Base-by-base conservation (phyloP, 2,113 vertebrate genomes). In the Xiphophorus hellerii region DNA sequence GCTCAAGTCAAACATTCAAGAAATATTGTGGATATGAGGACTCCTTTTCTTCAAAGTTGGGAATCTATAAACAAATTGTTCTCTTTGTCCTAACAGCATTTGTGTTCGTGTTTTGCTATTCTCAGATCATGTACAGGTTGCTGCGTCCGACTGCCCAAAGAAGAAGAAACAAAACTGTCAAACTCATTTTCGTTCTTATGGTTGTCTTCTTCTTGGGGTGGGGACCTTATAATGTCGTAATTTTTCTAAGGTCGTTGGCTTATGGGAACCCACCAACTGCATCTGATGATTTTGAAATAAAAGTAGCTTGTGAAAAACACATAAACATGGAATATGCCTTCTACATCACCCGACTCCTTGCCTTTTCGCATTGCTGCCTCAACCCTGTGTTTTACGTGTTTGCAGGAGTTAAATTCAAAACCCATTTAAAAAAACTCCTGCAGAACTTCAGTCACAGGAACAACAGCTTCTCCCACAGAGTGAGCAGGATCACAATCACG, bases 341-440 rank as follows among this genome's bases (percentile, higher is more conserved):
- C 69, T 78, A 93, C 39, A 54, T 97, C 75, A 93, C 93, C 77
- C 94, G 94, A 5, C 78, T 95, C 31, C 48, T 97, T 13, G 97
- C 97, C 28, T 97, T 96, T 85, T 96, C 93, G 1, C 97, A 99
- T 81, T 99, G 97, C 86, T 97, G 96, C 87, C 93, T 99, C 27
- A 99, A 99, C 81, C 97, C 98, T 0, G 92, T 98, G 70, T 96
- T 99, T 85, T 98, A 98, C 0, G 96, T 96, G 17, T 96, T 99
- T 17, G 93, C 96, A 0, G 97, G 97, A 5, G 89, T 97, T 71
- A 99, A 98, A 89, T 98, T 97, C 89, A 96, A 95, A 87, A 95
- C 83, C 17, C 96, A 98, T 85, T 83, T 98, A 76, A 94, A 93
- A 62, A 92, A 48, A 20, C 83, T 97, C 31, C 81, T 94, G 35